Base-by-base conservation (phyloP, 1,140 invertebrate genomes). In the Lepidurus apus region DNA sequence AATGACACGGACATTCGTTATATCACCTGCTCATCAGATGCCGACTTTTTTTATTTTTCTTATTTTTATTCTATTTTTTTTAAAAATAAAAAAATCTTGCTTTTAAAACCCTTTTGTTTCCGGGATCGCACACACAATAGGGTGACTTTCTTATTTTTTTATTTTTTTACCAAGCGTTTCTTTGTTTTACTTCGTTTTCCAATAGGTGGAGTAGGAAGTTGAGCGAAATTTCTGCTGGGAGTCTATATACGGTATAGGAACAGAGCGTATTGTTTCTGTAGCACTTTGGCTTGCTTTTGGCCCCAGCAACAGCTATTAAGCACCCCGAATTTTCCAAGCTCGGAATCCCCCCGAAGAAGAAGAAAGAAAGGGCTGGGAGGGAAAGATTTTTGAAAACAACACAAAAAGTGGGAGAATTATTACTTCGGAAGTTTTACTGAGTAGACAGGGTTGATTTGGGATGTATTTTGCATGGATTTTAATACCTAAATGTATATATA, bases 261-360 rank as follows among this genome's bases (percentile, higher is more conserved):
- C 34, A 3, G 34, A 34, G 34, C 34, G 34, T 34, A 34, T 34
- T 34, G 34, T 34, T 34, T 4, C 34, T 34, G 34, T 34, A 34
- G 34, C 34, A 34, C 34, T 34, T 34, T 34, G 34, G 34, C 3
- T 4, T 10, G 45, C 45, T 10, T 10, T 47, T 10, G 45, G 10
- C 53, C 53, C 21, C 53, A 65, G 53, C 53, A 65, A 65, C 53
- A 65, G 53, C 53, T 65, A 65, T 65, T 65, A 65, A 65, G 34
- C 34, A 3, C 3, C 34, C 34, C 3, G 34, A 65, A 17, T 7
- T 1, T 5, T 4, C 17, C 53, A 6, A 13, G 11, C 47, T 8
- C 13, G 47, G 11, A 13, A 13, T 6, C 17, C 13, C n/a, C 53
- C 17, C 5, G 53, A 65, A 5, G 13, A 65, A 65, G 13, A 65